These are phyloP conservation scores for Psephotus haematonotus DNA, from an alignment of 2,113 vertebrate species.

Conservation along the genomic window DNA sequence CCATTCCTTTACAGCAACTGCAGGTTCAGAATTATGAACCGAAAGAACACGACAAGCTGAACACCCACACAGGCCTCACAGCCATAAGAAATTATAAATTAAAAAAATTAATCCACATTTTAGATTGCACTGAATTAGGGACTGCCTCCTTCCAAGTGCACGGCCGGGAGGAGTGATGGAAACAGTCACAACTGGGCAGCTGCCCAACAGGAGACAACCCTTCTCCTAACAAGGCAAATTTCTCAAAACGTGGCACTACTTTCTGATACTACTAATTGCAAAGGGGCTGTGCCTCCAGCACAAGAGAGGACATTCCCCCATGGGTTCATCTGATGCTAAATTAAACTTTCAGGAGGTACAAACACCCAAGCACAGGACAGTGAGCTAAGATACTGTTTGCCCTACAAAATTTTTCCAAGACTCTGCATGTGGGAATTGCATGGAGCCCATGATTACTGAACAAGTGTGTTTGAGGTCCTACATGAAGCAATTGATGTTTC, in stretches of 20 bases:
- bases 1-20: background rate
- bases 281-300: background rate
- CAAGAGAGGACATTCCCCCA: background rate
- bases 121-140: background rate
- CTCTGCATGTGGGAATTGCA: background rate
- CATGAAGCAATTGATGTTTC: fast-evolving
- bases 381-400: background rate
- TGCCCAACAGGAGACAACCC: background rate
- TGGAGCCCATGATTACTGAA: background rate
- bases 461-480: background rate
- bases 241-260: fast-evolving
- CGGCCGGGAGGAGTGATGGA: fast-evolving
- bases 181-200: background rate
- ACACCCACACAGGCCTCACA: background rate
- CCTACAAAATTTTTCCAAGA: background rate
- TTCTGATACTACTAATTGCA: background rate
- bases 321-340: background rate
- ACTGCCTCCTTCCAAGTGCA: background rate
- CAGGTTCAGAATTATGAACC: background rate
- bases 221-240: background rate
- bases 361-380: background rate
- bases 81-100: fast-evolving
- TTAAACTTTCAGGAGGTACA: background rate
- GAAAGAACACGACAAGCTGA: background rate
- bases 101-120: background rate